Percentiles rank a stretch among this genome's conserved stretches.
Conservation (phyloP, 2,888 invertebrate species). For the Nomada fabriciana region DNA sequence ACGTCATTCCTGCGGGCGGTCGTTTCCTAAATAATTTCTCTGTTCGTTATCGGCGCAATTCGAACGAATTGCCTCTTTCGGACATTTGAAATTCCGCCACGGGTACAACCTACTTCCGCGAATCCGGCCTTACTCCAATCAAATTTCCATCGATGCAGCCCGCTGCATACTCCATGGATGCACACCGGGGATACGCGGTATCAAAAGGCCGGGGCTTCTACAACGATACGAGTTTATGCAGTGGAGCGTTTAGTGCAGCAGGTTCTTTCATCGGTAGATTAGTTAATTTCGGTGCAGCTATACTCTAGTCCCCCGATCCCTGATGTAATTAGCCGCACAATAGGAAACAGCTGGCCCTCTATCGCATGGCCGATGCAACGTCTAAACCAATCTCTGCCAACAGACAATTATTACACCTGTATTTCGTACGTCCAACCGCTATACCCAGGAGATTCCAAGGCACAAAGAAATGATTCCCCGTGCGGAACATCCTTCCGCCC, state of each 20-base stretch:
- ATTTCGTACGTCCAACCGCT: slow-evolving; percentile 63
- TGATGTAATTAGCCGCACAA: slow-evolving; percentile 82
- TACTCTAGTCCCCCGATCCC: slow-evolving; percentile 76
- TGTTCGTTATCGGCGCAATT: background rate
- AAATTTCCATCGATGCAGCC: slow-evolving; percentile 48
- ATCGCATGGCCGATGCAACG: slow-evolving; percentile 73
- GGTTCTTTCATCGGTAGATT: slow-evolving; percentile 80
- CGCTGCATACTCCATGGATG: slow-evolving; percentile 33
- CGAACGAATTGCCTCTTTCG: slow-evolving; percentile 11
- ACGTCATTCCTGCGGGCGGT: background rate
- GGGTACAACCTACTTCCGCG: background rate
- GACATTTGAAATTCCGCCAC: slow-evolving; percentile 2
- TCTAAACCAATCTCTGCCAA: slow-evolving; percentile 76
- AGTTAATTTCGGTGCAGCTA: slow-evolving; percentile 79
- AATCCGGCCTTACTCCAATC: slow-evolving; percentile 30
- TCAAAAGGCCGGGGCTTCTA: slow-evolving; percentile 35
- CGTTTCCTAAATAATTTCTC: slow-evolving; percentile 1
- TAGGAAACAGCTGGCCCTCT: slow-evolving; percentile 78
- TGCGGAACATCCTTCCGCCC: too few relatives aligned
- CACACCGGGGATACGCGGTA: slow-evolving; percentile 23
- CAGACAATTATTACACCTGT: slow-evolving; percentile 77
- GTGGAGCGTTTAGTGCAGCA: slow-evolving; percentile 64
- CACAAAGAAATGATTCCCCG: slow-evolving; percentile 48
- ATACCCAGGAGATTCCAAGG: slow-evolving; percentile 21
- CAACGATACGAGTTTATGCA: slow-evolving; percentile 58